These are phyloP conservation scores for Sclerodermus sp. DNA, from an alignment of 2,888 invertebrate species.

Conservation along the genomic window DNA sequence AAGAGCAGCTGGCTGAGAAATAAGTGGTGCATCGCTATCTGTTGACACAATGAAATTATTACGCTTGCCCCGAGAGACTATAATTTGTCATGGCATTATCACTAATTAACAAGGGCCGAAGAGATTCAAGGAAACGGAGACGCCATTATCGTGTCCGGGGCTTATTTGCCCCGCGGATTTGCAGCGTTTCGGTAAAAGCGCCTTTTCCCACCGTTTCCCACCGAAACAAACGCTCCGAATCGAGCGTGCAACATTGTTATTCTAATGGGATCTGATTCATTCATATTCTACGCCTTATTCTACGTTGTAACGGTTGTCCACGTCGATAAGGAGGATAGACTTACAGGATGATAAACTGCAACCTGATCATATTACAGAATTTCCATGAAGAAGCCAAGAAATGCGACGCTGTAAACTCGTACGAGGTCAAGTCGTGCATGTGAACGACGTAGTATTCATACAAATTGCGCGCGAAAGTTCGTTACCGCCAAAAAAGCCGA, in stretches of 20 bases:
- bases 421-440: neutral
- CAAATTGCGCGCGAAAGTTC: no score
- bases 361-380: slow-evolving; percentile 4
- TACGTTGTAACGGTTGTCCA: neutral
- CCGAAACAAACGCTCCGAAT: no score
- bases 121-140: neutral
- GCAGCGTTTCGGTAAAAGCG: no score
- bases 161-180: no score
- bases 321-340: neutral
- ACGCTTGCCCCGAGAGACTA: slow-evolving; percentile 5
- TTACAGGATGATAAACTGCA: neutral
- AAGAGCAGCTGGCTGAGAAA: slow-evolving; percentile 19
- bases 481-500: no score
- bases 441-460: no score
- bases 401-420: neutral
- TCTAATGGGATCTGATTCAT: no score
- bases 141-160: neutral
- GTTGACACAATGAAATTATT: slow-evolving; percentile 25
- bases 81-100: slow-evolving; percentile 13
- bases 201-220: no score
- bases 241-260: no score
- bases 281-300: no score
- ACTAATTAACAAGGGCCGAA: neutral
- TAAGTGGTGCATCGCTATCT: slow-evolving; percentile 24
- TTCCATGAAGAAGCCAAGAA: slow-evolving; percentile 4